Base-by-base conservation (phyloP, 2,113 vertebrate species). In the Plectropomus leopardus region DNA sequence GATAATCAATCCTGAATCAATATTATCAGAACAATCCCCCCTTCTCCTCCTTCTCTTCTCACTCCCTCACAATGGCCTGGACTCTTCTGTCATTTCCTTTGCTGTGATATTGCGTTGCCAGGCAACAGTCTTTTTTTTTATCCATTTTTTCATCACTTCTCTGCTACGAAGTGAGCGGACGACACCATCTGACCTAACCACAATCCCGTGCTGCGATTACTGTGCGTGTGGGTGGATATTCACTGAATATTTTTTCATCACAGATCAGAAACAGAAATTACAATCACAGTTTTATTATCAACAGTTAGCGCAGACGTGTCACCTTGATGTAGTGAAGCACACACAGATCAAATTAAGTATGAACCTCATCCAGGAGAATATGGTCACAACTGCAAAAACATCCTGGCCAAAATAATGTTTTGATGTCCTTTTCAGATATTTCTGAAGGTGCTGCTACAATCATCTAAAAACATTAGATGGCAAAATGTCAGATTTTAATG, bases 71-170 rank as follows among this genome's bases (percentile, higher is more conserved):
- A 8, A 80, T 26, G 8, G 30, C 59, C 2, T 17, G 14, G 70
- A 78, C 0, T 0, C 14, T 72, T 24, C 28, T n/a, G 5, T 73
- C 50, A 59, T 54, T 74, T 77, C 54, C 47, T 55, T 55, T 7
- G 15, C 57, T 50, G 68, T 70, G 57, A 69, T 84, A 53, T 70
- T 16, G 7, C 6, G 91, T 93, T 93, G 88, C 92, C 75, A 80
- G 84, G 93, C 61, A 89, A 93, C 87, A 36, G 63, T 23, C n/a
- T 64, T 76, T 59, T 51, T n/a, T 78, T 68, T 54, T 63, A 80
- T 72, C 66, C 4, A 16, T 85, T 85, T 85, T 85, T 86, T 68
- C 10, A 51, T 71, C 71, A 61, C 61, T 80, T 71, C 44, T 86
- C 47, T 61, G 59, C 66, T 63, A 30, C 7, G 13, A 84, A 36